These are phyloP conservation scores for Iphiclides podalirius DNA, from an alignment of 2,888 invertebrate genomes.

Conservation along the genomic window DNA sequence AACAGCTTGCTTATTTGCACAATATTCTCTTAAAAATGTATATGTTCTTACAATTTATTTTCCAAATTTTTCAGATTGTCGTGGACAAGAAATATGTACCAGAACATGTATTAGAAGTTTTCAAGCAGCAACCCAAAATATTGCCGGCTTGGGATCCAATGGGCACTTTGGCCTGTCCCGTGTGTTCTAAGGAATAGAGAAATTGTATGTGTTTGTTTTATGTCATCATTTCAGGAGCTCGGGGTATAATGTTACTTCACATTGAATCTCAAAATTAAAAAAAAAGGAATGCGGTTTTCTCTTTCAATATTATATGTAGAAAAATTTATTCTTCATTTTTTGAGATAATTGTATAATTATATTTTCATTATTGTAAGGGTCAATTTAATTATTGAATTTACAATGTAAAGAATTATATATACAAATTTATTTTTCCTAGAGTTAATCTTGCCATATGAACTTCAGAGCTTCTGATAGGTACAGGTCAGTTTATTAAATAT, in stretches of 20 bases:
- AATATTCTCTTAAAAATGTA: no score
- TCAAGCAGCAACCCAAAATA: conserved; percentile 86
- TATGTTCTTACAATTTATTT: no score
- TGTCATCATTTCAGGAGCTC: conserved; percentile 7
- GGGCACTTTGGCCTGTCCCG: conserved; percentile 86
- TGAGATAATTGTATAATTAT: background rate
- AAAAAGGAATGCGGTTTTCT: background rate
- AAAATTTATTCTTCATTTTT: background rate
- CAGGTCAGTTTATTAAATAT: background rate
- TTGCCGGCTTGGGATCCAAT: conserved; percentile 97
- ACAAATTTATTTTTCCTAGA: background rate
- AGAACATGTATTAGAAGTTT: conserved; percentile 86
- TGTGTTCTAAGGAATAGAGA: conserved; percentile 51
- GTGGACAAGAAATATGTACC: conserved; percentile 92
- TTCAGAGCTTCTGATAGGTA: conserved; percentile 1
- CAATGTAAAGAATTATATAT: no score
- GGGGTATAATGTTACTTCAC: background rate
- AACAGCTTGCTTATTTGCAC: no score
- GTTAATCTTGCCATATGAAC: background rate
- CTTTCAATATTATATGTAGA: no score
- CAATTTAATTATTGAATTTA: no score
- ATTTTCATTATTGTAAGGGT: no score
- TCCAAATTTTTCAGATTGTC: no score
- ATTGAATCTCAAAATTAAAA: conserved; percentile 15
- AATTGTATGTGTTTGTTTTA: background rate